A percentile compares a stretch with the other conserved stretches of the same genome.
phyloP scores from a whole-genome alignment of 2,888 invertebrate species.

The Plusia festucae region DNA sequence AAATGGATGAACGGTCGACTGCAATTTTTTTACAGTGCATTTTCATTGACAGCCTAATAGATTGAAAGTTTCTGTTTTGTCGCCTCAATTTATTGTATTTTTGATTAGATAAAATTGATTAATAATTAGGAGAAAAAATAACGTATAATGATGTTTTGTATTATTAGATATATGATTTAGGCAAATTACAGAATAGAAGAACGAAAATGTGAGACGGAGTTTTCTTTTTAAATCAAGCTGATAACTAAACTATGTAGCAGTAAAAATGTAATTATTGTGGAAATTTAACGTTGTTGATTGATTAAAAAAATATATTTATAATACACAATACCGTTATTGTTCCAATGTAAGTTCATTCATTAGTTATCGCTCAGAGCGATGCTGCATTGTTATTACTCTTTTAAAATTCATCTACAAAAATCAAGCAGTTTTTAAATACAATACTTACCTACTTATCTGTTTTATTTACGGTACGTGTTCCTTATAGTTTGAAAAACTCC shows the following conservation, averaged over 20 bases:
- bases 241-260: too few relatives aligned
- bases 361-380: not conserved
- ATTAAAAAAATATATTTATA: not conserved
- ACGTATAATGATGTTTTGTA: too few relatives aligned
- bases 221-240: too few relatives aligned
- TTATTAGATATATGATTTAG: too few relatives aligned
- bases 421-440: not conserved
- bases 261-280: too few relatives aligned
- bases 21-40: constrained; percentile 25
- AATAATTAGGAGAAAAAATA: too few relatives aligned
- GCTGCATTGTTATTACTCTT: not conserved
- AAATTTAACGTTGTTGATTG: not conserved
- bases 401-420: not conserved
- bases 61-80: constrained; percentile 4
- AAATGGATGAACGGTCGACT: constrained; percentile 56
- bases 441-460: too few relatives aligned
- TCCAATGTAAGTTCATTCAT: not conserved
- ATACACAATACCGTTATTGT: not conserved
- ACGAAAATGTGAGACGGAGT: too few relatives aligned
- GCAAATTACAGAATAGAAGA: too few relatives aligned
- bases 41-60: not conserved
- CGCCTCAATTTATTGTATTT: not conserved
- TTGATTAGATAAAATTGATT: too few relatives aligned
- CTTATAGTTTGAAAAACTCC: constrained; percentile 2
- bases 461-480: too few relatives aligned